phyloP scores from a whole-genome alignment of 2,888 invertebrate genomes.

The Neoitamus cyanurus region DNA sequence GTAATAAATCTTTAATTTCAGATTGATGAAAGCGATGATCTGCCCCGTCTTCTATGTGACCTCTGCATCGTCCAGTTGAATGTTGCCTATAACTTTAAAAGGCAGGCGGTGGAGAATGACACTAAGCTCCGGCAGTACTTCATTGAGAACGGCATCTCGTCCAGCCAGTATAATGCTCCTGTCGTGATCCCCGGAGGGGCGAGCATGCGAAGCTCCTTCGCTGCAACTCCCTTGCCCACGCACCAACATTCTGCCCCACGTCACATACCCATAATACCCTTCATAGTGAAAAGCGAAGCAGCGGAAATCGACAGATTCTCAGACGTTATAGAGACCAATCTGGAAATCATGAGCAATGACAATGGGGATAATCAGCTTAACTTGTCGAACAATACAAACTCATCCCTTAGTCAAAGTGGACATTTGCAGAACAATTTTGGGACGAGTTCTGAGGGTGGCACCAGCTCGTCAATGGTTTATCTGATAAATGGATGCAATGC shows the following conservation, averaged over 20 bases:
- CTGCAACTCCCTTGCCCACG: neutral
- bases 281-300: conserved; percentile 51
- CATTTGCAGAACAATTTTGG: neutral
- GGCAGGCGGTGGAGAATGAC: conserved; percentile 54
- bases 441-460: neutral
- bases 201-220: conserved; percentile 30
- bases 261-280: conserved; percentile 46
- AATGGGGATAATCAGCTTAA: conserved; percentile 1
- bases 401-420: neutral
- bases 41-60: conserved; percentile 54
- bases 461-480: conserved; percentile 44
- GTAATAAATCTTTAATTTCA: no score
- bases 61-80: conserved; percentile 55
- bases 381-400: conserved; percentile 16
- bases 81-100: conserved; percentile 55
- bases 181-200: neutral
- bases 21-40: conserved; percentile 55
- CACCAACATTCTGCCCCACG: neutral
- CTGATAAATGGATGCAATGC: neutral
- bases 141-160: conserved; percentile 54
- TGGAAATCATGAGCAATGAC: conserved; percentile 8
- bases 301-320: conserved; percentile 49
- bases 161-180: neutral
- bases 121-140: conserved; percentile 54
- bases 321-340: conserved; percentile 49